Evolutionary conservation across 2,113 vertebrate species (phyloP).

Genomic region (Perca schrenkii): DNA sequence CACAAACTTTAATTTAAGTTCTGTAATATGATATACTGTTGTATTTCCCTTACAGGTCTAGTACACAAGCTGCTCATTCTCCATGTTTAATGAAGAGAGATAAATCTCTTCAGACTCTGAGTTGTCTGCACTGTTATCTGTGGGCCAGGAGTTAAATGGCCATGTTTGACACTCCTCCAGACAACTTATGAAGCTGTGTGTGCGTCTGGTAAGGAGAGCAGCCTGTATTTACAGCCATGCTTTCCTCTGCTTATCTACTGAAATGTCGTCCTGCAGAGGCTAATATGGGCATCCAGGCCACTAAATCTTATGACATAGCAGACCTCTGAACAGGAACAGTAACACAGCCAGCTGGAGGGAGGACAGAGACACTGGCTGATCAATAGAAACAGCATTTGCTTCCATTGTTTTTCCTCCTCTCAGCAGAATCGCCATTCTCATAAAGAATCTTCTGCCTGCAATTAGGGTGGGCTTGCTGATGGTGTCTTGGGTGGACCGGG

Average conservation of each 20-base stretch:
- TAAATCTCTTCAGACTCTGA: constrained; percentile 7
- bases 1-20: constrained; percentile 8
- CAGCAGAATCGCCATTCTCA: constrained; percentile 77
- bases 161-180: constrained; percentile 36
- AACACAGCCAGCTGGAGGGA: constrained; percentile 40
- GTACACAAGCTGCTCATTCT: background rate
- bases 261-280: constrained; percentile 46
- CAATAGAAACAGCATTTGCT: constrained; percentile 85
- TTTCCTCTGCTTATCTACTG: constrained; percentile 19
- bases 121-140: constrained; percentile 16
- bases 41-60: background rate
- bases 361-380: constrained; percentile 69
- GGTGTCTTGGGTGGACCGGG: constrained; percentile 51
- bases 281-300: constrained; percentile 34
- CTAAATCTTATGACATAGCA: constrained; percentile 72
- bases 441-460: constrained; percentile 73
- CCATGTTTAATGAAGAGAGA: background rate
- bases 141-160: constrained; percentile 26
- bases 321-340: constrained; percentile 64
- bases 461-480: constrained; percentile 71
- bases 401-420: constrained; percentile 75
- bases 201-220: constrained; percentile 31
- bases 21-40: constrained; percentile 4
- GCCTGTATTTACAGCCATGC: constrained; percentile 62
- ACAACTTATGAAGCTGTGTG: constrained; percentile 41